These are phyloP conservation scores for Dasypogon diadema DNA, from an alignment of 2,888 invertebrate species.

Conservation along the genomic window DNA sequence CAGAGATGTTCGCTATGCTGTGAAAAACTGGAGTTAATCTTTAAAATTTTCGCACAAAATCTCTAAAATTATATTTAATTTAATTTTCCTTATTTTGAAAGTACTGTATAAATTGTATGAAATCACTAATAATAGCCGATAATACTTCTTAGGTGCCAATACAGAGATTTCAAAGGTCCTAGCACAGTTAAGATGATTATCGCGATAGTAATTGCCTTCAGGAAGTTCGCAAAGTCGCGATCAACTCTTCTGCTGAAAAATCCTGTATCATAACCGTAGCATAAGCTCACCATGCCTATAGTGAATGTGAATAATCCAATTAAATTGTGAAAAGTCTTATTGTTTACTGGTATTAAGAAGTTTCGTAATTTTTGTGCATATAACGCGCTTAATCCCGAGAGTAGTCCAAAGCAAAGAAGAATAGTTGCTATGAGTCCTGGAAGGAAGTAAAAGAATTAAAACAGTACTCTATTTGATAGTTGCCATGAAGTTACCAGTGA, in stretches of 20 bases:
- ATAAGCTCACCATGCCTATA: constrained; percentile 63
- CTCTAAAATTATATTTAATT: too few species aligned
- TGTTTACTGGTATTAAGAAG: constrained; percentile 61
- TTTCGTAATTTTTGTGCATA: constrained; percentile 61
- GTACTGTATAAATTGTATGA: too few species aligned
- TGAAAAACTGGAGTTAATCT: too few species aligned
- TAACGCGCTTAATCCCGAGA: constrained; percentile 62
- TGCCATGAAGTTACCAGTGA: constrained; percentile 5
- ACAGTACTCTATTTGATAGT: constrained; percentile 59
- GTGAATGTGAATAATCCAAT: constrained; percentile 63
- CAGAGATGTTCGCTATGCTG: too few species aligned
- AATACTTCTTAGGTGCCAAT: background rate
- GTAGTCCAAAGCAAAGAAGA: constrained; percentile 62
- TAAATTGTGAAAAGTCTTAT: constrained; percentile 64
- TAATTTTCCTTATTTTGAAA: too few species aligned
- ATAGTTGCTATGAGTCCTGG: constrained; percentile 64
- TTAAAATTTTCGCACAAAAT: too few species aligned
- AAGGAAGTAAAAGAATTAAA: background rate
- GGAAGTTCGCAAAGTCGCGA: constrained; percentile 60
- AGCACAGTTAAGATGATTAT: constrained; percentile 61
- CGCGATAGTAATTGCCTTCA: constrained; percentile 63
- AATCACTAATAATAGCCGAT: background rate
- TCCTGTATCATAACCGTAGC: constrained; percentile 64
- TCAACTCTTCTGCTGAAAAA: constrained; percentile 61
- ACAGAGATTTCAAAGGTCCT: constrained; percentile 61